A percentile compares a stretch with the other conserved stretches of the same genome.
phyloP scores from a whole-genome alignment of 2,888 invertebrate species.

The Laspeyria flexula region DNA sequence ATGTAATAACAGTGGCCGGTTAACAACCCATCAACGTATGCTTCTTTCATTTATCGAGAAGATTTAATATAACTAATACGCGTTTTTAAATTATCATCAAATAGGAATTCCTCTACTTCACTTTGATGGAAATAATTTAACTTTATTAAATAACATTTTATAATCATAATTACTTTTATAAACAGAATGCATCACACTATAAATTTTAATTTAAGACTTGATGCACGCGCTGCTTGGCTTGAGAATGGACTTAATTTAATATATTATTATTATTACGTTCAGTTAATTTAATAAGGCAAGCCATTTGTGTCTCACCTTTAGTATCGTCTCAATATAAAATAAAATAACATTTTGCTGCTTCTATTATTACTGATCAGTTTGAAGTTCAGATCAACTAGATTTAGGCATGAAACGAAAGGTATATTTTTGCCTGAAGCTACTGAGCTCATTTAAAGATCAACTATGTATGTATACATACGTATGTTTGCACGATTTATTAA shows the following conservation, averaged over 20 bases:
- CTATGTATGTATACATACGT: too few species aligned
- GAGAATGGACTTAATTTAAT: not conserved
- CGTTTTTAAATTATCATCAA: conserved; percentile 49
- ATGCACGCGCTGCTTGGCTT: not conserved
- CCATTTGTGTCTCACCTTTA: too few species aligned
- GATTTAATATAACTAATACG: conserved; percentile 54
- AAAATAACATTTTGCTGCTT: too few species aligned
- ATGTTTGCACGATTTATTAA: too few species aligned
- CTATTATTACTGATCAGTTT: too few species aligned
- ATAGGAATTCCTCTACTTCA: conserved; percentile 42
- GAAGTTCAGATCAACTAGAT: too few species aligned
- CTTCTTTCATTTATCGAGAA: conserved; percentile 53
- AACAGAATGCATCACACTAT: conserved; percentile 26
- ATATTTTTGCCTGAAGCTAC: too few species aligned
- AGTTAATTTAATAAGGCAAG: too few species aligned
- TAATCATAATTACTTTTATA: conserved; percentile 30
- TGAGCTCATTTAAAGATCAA: too few species aligned
- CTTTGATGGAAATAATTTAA: conserved; percentile 38
- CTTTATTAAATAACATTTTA: conserved; percentile 44
- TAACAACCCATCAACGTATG: conserved; percentile 56
- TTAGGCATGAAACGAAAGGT: too few species aligned
- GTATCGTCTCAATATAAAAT: too few species aligned
- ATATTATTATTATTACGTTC: too few species aligned
- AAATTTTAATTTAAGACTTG: conserved; percentile 29
- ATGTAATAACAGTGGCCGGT: conserved; percentile 64